These are phyloP conservation scores for Phaethornis superciliosus DNA, from an alignment of 2,113 vertebrate genomes.

Conservation along the genomic window DNA sequence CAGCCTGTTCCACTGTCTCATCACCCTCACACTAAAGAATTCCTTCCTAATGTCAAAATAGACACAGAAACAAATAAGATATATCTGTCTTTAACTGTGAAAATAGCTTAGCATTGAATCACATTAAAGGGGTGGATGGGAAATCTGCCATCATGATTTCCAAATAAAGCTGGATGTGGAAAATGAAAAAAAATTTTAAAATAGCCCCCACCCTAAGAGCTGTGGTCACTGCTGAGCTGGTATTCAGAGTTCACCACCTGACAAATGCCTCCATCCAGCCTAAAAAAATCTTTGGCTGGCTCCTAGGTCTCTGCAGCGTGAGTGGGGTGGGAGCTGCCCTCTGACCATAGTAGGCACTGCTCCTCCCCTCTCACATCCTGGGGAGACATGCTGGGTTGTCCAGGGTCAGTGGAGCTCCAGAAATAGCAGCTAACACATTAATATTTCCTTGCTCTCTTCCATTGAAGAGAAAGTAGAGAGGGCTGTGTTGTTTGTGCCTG, in stretches of 20 bases:
- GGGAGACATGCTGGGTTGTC: rapidly evolving
- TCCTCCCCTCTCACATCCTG: rapidly evolving
- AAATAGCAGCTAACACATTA: not conserved
- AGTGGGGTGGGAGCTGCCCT: not conserved
- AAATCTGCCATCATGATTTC: not conserved
- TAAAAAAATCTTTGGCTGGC: not conserved
- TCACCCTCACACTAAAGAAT: no score
- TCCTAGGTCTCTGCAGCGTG: rapidly evolving
- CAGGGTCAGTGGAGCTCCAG: not conserved
- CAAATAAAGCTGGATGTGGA: not conserved
- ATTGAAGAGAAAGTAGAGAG: not conserved
- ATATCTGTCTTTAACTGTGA: not conserved
- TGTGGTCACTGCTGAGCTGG: not conserved
- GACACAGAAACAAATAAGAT: not conserved
- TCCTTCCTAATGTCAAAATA: no score
- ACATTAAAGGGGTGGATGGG: not conserved
- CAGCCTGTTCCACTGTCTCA: no score
- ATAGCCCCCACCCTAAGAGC: not conserved
- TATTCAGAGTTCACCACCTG: not conserved
- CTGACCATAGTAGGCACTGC: not conserved
- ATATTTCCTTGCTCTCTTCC: not conserved
- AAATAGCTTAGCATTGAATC: not conserved
- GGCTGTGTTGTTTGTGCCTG: not conserved
- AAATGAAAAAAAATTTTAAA: not conserved
- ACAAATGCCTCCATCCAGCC: not conserved